Base-by-base conservation (phyloP, 2,113 vertebrate species). In the Elachura formosa region DNA sequence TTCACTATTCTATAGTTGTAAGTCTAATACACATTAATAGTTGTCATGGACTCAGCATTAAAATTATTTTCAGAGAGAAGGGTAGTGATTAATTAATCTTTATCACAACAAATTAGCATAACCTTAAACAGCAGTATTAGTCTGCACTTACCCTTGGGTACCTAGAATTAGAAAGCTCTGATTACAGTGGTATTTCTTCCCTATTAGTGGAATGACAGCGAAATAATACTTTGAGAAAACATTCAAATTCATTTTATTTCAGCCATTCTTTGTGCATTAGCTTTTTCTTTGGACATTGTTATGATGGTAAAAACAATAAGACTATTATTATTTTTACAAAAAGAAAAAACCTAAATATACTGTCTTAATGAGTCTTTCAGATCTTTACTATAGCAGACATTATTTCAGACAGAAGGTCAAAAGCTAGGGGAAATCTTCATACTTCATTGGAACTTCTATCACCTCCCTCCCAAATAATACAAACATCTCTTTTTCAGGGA, bases 51-150 rank as follows among this genome's bases (percentile, higher is more conserved):
- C 86, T 90, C 56, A 87, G 86, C 34, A 92, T 34, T 71, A 74
- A 91, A 92, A 80, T 4, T 61, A 49, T 89, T 94, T 84, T 88
- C 28, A 61, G 38, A 66, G 36, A 69, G 40, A 85, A 74, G 29
- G 21, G n/a, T 18, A 93, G 25, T 92, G 16, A 94, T 64, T 52
- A 92, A 91, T 88, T 92, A 93, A 76, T 88, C 46, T 80, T 87
- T 82, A 85, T 89, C 67, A 87, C 10, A 83, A 80, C 62, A 84
- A 93, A 96, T 96, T 95, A 96, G 88, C 84, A 45, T 92, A 63
- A 71, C 8, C 24, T 93, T 94, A 87, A 89, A 89, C 20, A 93
- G 12, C 38, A 87, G 15, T 33, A 62, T 94, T 87, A 95, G 90
- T 91, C 48, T 94, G 25, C 23, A 79, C 34, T 84, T 87, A 84